Conservation (phyloP, 1,140 invertebrate species). For the Drosophila athabasca region DNA sequence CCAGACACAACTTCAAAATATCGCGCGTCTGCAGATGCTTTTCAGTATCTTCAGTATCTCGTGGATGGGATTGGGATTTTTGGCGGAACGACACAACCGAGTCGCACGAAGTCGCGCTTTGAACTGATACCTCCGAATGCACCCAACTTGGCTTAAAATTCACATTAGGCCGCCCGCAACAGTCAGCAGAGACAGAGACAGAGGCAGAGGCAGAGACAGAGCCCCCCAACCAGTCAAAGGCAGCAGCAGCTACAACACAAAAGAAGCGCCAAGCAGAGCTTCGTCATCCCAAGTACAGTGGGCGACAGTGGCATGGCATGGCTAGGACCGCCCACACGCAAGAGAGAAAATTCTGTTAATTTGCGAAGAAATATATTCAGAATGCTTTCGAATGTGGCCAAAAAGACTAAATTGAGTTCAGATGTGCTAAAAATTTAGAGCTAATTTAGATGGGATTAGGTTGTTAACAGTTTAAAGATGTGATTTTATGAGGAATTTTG, state of each 20-base stretch:
- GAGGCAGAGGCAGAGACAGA: constrained; percentile 6
- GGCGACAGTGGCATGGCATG: constrained; percentile 8
- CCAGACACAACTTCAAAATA: constrained; percentile 10
- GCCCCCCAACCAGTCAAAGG: constrained; percentile 18
- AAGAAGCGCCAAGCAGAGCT: constrained; percentile 67
- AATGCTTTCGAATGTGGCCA: constrained; percentile 40
- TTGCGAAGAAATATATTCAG: constrained; percentile 44
- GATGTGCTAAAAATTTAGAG: neutral
- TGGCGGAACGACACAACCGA: constrained; percentile 59
- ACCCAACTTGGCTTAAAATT: constrained; percentile 75
- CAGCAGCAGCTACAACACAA: constrained; percentile 42
- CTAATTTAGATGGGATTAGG: neutral
- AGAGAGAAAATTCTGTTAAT: constrained; percentile 45
- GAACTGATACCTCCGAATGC: constrained; percentile 73
- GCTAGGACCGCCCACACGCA: constrained; percentile 18
- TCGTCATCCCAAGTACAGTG: constrained; percentile 68
- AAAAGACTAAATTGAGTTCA: constrained; percentile 16
- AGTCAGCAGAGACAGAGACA: constrained; percentile 34
- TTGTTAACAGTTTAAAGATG: too few species aligned
- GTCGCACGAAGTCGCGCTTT: constrained; percentile 59
- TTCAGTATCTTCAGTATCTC: constrained; percentile 14
- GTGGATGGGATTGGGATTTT: neutral
- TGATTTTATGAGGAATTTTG: too few species aligned
- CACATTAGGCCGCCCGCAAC: constrained; percentile 65
- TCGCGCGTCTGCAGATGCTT: constrained; percentile 30